phyloP scores from a whole-genome alignment of 2,888 invertebrate species.

The Lasius fuliginosus region DNA sequence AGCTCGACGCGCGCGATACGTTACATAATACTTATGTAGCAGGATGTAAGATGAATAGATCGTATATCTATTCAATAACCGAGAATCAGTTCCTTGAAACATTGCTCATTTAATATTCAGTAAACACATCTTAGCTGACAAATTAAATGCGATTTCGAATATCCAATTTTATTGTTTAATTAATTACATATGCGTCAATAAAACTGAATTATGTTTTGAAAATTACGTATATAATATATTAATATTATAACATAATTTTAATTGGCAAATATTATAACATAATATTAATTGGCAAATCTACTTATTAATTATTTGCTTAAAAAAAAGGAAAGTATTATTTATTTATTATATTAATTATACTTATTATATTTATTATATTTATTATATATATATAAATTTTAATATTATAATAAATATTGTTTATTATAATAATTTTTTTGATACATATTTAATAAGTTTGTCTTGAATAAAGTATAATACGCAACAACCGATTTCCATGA shows the following conservation, averaged over 20 bases:
- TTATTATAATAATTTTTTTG: conserved; percentile 1
- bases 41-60: conserved; percentile 44
- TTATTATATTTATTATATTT: neutral
- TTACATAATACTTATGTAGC: conserved; percentile 39
- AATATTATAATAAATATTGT: neutral
- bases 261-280: neutral
- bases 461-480: neutral
- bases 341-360: neutral
- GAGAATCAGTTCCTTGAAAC: conserved; percentile 21
- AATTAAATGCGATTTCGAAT: neutral
- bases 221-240: neutral
- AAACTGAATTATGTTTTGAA: neutral
- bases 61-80: neutral
- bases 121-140: neutral
- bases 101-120: neutral
- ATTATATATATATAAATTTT: neutral
- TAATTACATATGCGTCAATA: neutral
- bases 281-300: neutral
- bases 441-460: neutral
- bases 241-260: neutral
- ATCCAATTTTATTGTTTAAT: neutral
- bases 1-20: conserved; percentile 8
- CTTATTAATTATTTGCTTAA: neutral
- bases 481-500: conserved; percentile 9
- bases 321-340: neutral